phyloP scores from a whole-genome alignment of 2,888 invertebrate species.

The Empis stercorea region DNA sequence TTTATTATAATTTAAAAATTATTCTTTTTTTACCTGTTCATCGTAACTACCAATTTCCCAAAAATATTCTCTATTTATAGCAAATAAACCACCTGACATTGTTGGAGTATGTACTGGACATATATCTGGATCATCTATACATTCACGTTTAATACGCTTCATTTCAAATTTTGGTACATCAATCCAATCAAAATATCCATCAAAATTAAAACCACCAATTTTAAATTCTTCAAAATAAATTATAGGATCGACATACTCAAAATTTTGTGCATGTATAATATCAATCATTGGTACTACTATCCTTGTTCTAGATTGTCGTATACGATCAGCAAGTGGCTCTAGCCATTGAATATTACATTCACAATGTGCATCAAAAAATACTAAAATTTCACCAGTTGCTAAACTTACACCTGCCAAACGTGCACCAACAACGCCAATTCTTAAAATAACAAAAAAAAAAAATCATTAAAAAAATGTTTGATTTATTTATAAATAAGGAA shows the following conservation, averaged over 20 bases:
- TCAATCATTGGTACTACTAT: slow-evolving; percentile 93
- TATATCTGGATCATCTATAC: slow-evolving; percentile 20
- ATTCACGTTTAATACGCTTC: slow-evolving; percentile 26
- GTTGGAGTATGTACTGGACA: slow-evolving; percentile 54
- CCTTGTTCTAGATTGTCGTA: slow-evolving; percentile 64
- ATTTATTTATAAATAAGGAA: no score
- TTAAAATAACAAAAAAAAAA: slow-evolving; percentile 18
- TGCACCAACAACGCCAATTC: slow-evolving; percentile 81
- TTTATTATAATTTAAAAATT: slow-evolving; percentile 25
- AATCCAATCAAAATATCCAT: slow-evolving; percentile 90
- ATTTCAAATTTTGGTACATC: slow-evolving; percentile 32
- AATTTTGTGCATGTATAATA: slow-evolving; percentile 58
- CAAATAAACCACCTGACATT: slow-evolving; percentile 91
- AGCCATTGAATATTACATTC: slow-evolving; percentile 73
- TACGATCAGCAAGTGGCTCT: slow-evolving; percentile 75
- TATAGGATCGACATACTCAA: slow-evolving; percentile 36
- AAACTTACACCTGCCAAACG: slow-evolving; percentile 75
- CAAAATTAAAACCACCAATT: slow-evolving; percentile 45
- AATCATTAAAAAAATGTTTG: no score
- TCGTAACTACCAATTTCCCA: slow-evolving; percentile 86
- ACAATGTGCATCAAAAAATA: slow-evolving; percentile 88
- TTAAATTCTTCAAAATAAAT: slow-evolving; percentile 36
- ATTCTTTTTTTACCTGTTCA: slow-evolving; percentile 46
- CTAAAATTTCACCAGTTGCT: slow-evolving; percentile 64
- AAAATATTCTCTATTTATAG: slow-evolving; percentile 75